A percentile compares a stretch with the other conserved stretches of the same genome.
Conservation (phyloP, 2,797 vertebrate species). For the Phataginus tetradactyla region DNA sequence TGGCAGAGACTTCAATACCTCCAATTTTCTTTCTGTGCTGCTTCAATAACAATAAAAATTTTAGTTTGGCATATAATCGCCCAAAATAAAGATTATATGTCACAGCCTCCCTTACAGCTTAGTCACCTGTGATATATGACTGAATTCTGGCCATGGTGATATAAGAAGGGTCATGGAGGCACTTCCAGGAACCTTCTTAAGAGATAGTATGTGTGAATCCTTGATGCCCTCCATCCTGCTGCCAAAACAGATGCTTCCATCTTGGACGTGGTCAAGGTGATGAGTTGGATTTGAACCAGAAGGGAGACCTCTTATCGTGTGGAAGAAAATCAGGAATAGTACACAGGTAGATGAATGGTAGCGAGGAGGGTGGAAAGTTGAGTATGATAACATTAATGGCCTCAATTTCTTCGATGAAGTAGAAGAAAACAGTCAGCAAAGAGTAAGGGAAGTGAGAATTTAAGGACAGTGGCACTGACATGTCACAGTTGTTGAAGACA, state of each 20-base stretch:
- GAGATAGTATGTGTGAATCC: not conserved
- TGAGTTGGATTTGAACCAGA: not conserved
- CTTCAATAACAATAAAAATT: not conserved
- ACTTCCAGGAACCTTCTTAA: not conserved
- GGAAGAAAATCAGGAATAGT: not conserved
- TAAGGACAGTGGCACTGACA: not conserved
- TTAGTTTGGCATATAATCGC: not conserved
- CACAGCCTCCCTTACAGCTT: not conserved
- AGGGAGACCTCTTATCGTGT: not conserved
- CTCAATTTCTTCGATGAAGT: not conserved
- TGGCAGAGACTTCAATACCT: not conserved
- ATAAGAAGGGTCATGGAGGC: not conserved
- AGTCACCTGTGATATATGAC: not conserved
- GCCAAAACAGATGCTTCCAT: not conserved
- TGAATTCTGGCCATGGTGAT: not conserved
- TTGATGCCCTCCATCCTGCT: not conserved
- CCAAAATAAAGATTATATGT: not conserved
- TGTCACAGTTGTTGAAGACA: not conserved
- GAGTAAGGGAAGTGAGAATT: not conserved
- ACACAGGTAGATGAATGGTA: not conserved
- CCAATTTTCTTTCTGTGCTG: slow-evolving; percentile 15
- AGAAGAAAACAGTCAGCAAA: not conserved
- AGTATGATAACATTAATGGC: not conserved
- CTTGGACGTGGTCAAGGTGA: not conserved
- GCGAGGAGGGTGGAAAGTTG: not conserved